Percentiles rank a stretch among this genome's conserved stretches.
Conservation (phyloP, 1,140 invertebrate species). For the Bradysia coprophila region DNA sequence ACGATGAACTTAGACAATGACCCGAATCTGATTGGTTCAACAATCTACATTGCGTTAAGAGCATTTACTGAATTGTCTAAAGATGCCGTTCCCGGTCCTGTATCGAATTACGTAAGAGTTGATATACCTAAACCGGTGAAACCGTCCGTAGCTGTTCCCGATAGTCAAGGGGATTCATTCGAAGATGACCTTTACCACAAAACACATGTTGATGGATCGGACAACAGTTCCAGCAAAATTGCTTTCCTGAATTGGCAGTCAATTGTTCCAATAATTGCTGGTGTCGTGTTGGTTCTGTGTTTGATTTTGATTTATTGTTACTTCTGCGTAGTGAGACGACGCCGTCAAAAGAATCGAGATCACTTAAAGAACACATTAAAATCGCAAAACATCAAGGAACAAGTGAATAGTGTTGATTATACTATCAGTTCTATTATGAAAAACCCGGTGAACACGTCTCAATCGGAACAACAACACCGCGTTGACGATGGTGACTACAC, state of each 20-base stretch:
- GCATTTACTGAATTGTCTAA: slow-evolving; percentile 20
- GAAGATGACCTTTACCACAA: neutral
- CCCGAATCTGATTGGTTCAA: slow-evolving; percentile 23
- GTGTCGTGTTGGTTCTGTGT: slow-evolving; percentile 22
- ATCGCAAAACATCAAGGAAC: neutral
- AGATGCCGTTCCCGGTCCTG: slow-evolving; percentile 22
- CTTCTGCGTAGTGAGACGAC: slow-evolving; percentile 24
- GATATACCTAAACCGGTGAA: slow-evolving; percentile 28
- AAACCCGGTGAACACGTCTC: neutral
- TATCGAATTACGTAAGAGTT: slow-evolving; percentile 34
- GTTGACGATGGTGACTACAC: slow-evolving; percentile 11
- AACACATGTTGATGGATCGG: neutral
- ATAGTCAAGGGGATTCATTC: slow-evolving; percentile 13
- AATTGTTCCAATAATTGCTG: slow-evolving; percentile 13
- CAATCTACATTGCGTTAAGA: slow-evolving; percentile 30
- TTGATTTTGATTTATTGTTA: slow-evolving; percentile 26
- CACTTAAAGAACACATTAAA: neutral
- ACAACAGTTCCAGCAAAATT: neutral
- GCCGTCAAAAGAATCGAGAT: slow-evolving; percentile 8
- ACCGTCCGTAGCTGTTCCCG: slow-evolving; percentile 21
- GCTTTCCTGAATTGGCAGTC: neutral
- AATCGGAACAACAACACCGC: slow-evolving; percentile 6
- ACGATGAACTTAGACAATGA: slow-evolving; percentile 26
- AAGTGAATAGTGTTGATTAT: neutral
- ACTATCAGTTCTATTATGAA: neutral